Percentiles rank a stretch among this genome's conserved stretches.
phyloP scores from a whole-genome alignment of 2,113 vertebrate genomes.

The Acanthochromis polyacanthus region DNA sequence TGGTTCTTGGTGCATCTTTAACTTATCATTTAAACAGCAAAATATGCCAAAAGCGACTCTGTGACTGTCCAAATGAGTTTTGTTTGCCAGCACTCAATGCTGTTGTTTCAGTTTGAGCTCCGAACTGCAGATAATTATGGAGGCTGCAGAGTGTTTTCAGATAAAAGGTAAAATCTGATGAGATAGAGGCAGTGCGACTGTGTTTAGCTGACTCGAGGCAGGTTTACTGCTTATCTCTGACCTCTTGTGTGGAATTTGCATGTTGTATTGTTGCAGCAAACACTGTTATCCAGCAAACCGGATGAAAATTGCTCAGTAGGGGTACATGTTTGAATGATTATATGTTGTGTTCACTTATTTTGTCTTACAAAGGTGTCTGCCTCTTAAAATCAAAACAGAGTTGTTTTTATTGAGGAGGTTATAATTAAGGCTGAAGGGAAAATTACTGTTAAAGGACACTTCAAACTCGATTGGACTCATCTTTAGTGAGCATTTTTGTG shows the following conservation, averaged over 20 bases:
- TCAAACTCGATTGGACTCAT: neutral
- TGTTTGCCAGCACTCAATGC: slow-evolving; percentile 3
- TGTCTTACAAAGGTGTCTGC: neutral
- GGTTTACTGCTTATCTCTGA: slow-evolving; percentile 50
- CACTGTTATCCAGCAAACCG: slow-evolving; percentile 19
- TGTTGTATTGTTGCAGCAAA: slow-evolving; percentile 40
- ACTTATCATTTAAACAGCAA: slow-evolving; percentile 3
- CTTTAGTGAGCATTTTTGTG: neutral
- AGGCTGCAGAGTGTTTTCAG: slow-evolving; percentile 39
- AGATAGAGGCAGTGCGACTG: slow-evolving; percentile 45
- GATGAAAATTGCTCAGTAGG: slow-evolving; percentile 28
- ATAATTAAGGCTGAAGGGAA: neutral
- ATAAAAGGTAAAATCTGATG: slow-evolving; percentile 63
- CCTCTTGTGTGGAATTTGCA: slow-evolving; percentile 53
- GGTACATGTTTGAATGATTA: slow-evolving; percentile 18
- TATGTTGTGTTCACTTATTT: neutral
- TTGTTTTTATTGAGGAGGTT: neutral
- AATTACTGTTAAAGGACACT: slow-evolving; percentile 1
- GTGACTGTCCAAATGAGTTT: neutral
- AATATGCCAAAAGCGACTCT: neutral
- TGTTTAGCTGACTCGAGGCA: slow-evolving; percentile 28
- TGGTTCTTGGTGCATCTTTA: neutral
- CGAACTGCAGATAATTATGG: slow-evolving; percentile 31
- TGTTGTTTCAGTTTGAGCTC: slow-evolving; percentile 17
- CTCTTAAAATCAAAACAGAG: neutral